Base-by-base conservation (phyloP, 2,888 invertebrate genomes). In the Rhabditoides inermis region DNA sequence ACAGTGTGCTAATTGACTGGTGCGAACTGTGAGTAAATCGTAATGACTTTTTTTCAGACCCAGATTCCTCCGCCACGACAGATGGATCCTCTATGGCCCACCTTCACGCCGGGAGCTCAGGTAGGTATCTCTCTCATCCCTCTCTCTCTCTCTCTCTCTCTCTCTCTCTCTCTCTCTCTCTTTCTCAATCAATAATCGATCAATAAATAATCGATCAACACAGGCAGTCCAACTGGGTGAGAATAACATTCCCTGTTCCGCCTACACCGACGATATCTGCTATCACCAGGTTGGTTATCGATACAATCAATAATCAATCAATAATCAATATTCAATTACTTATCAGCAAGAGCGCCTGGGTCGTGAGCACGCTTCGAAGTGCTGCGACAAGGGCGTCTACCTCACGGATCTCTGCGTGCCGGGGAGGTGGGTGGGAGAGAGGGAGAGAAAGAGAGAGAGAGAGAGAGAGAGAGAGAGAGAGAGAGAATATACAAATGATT, bases 241-340 rank as follows among this genome's bases (percentile, higher is more conserved):
- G 36, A 23, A 6, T 20, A 46, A 52, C 20, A 53, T 67, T 15
- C 72, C 74, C 2, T 73, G 73, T 48, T 53, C 61, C 25, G 72
- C 73, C 4, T 72, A 63, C 52, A 70, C 71, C 3, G 73, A 73
- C 46, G 73, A 75, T 28, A 71, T 75, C 45, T 73, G 73, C 49
- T 75, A 55, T 48, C 65, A 73, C 30, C 73, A 73, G 60, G 72
- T 71, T 7, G 3, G 12, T 6, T 4, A 20, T 5, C 27, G 26
- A 10, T 37, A 37, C 26, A 37, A 3, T 15, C 23, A 46, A 32
- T 7, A 32, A 15, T 32, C 32, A 32, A 15, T 10, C 32, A 7
- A 10, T 32, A 32, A 32, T 15, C 32, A 12, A 1, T 32, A 18
- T 39, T 18, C 10, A 53, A 40, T 23, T 6, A 18, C 23, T 50